Evolutionary conservation across 2,113 vertebrate genomes (phyloP).

Genomic region (Heterocephalus glaber): DNA sequence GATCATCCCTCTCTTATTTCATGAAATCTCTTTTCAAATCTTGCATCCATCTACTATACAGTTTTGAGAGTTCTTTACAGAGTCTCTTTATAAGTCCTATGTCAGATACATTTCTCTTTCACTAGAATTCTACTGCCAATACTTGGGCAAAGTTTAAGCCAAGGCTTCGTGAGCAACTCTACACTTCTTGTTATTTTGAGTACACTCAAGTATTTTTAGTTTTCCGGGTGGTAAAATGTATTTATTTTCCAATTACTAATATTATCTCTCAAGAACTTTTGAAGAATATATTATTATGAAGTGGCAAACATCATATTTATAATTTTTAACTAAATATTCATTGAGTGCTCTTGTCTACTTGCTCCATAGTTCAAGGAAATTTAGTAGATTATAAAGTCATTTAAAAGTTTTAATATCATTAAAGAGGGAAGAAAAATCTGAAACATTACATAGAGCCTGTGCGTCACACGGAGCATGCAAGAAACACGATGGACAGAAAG

Average conservation of each 20-base stretch:
- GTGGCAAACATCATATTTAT: background rate
- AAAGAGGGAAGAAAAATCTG: background rate
- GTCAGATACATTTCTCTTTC: background rate
- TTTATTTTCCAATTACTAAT: background rate
- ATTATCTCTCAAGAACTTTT: background rate
- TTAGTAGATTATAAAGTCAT: conserved; percentile 2
- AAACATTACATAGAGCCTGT: background rate
- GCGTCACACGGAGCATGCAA: background rate
- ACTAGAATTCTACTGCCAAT: background rate
- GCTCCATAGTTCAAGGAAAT: conserved; percentile 7
- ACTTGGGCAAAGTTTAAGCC: background rate
- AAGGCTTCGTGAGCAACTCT: background rate
- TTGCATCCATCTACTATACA: background rate
- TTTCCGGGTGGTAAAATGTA: background rate
- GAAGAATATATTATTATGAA: conserved; percentile 1
- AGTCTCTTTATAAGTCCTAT: background rate
- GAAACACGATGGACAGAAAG: background rate
- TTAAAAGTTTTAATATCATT: background rate
- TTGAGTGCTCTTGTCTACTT: background rate
- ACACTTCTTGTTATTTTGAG: background rate
- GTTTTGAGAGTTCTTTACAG: conserved; percentile 10
- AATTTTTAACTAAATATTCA: conserved; percentile 24
- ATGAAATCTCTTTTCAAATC: background rate
- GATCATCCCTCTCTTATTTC: background rate
- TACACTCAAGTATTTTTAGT: background rate